Evolutionary conservation across 2,888 invertebrate species (phyloP).

Genomic region (Meteorus colon): DNA sequence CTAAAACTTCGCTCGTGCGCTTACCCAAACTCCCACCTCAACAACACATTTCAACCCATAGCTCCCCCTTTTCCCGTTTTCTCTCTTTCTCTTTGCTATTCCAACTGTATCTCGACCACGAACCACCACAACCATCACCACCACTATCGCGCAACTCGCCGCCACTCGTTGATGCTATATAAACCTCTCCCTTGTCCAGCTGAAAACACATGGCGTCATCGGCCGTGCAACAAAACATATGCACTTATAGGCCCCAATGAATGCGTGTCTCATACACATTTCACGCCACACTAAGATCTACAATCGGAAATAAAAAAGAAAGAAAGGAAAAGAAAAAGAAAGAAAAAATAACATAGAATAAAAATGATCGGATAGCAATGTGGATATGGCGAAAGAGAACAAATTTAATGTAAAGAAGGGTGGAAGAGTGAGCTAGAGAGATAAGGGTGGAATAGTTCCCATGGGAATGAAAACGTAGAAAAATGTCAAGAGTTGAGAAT

Average conservation of each 20-base stretch:
- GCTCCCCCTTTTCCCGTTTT: not conserved
- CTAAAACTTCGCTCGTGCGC: conserved; percentile 38
- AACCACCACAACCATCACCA: conserved; percentile 19
- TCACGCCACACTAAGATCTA: conserved; percentile 20
- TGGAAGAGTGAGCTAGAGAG: not conserved
- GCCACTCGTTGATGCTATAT: conserved; percentile 3
- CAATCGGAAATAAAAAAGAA: not conserved
- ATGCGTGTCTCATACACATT: conserved; percentile 27
- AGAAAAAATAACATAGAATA: not conserved
- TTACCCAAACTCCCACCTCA: conserved; percentile 30
- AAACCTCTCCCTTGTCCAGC: conserved; percentile 57
- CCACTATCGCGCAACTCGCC: not conserved
- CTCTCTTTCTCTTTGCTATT: not conserved
- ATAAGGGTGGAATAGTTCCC: conserved; percentile 4
- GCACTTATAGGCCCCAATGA: conserved; percentile 38
- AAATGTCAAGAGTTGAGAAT: conserved; percentile 30
- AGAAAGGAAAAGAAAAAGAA: not conserved
- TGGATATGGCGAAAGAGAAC: conserved; percentile 16
- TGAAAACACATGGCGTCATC: conserved; percentile 70
- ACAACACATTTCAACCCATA: conserved; percentile 12
- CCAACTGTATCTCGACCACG: conserved; percentile 28
- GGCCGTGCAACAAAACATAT: conserved; percentile 54
- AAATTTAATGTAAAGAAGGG: conserved; percentile 17
- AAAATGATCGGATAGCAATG: conserved; percentile 6
- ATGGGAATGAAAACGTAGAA: conserved; percentile 7